Evolutionary conservation across 1,140 invertebrate genomes (phyloP), one percentile per base, ranked within the genome.

Genomic region (Solen grandis): DNA sequence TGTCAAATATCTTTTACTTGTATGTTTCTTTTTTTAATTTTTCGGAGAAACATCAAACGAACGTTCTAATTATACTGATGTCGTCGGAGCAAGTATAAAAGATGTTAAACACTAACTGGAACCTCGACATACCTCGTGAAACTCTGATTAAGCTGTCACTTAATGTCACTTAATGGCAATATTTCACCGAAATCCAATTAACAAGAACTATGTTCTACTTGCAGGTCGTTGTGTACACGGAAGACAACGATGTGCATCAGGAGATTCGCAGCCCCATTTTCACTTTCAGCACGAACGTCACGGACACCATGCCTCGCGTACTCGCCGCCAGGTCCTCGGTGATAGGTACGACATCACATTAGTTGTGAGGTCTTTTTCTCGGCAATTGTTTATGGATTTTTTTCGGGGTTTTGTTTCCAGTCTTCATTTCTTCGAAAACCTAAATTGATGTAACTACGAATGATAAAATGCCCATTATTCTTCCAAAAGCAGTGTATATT

Each of bases 241-340:
- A 68, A 16, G 46, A 59, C 14, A 69, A 60, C 36, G 75, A 59
- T 52, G 41, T 36, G 35, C 0, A 59, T 52, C 27, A n/a, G 13
- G 50, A 68, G 33, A 31, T 66, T 8, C n/a, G 63, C 14, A 59
- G 52, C 46, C 14, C 35, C n/a, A 10, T 22, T 36, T 29, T 73
- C 10, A 19, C 27, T 25, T 31, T 75, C 13, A 50, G 41, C 25
- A 75, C 72, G 5, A 75, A 59, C 38, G 54, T 75, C 5, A 75
- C 72, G 19, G 59, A 75, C 54, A n/a, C 60, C 14, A 75, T 33
- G 1, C 57, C 72, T 2, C 72, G 50, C 3, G 55, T 63, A 13
- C 33, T 38, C 22, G 5, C n/a, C 38, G 36, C 57, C 8, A 75
- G 60, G 59, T n/a, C 54, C 19, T 50, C 38, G n/a, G 31, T 31